Conservation (phyloP, 2,888 invertebrate genomes). For the Acanthosepion lycidas region DNA sequence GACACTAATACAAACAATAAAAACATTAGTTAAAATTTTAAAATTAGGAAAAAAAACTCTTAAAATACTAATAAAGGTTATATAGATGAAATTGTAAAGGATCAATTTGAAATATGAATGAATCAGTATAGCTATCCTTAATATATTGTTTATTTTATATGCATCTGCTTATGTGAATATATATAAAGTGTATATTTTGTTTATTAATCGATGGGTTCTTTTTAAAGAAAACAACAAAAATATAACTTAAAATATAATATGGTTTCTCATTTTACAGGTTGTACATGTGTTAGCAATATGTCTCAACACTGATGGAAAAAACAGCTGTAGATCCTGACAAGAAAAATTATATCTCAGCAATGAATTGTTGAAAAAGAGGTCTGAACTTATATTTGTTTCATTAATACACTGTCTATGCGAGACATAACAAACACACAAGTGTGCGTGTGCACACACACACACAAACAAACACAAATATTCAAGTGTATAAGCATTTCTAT, state of each 20-base stretch:
- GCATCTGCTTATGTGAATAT: not conserved
- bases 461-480: not conserved
- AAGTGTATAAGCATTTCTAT: not conserved
- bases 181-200: not conserved
- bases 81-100: not conserved
- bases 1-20: not conserved
- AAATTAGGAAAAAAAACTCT: not conserved
- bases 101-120: not conserved
- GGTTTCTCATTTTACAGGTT: not conserved
- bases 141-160: not conserved
- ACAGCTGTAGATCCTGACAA: slow-evolving; percentile 20
- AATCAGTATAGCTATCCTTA: not conserved
- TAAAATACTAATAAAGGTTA: not conserved
- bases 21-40: not conserved
- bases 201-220: not conserved
- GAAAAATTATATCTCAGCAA: not conserved
- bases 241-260: not conserved
- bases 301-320: not conserved
- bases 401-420: not conserved
- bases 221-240: not conserved
- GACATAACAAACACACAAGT: not conserved
- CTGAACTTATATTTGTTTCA: not conserved
- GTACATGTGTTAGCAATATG: slow-evolving; percentile 9
- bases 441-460: not conserved
- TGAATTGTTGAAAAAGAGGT: not conserved